A percentile compares a stretch with the other conserved stretches of the same genome.
phyloP scores from a whole-genome alignment of 1,140 invertebrate species.

The Drosophila bipectinata region DNA sequence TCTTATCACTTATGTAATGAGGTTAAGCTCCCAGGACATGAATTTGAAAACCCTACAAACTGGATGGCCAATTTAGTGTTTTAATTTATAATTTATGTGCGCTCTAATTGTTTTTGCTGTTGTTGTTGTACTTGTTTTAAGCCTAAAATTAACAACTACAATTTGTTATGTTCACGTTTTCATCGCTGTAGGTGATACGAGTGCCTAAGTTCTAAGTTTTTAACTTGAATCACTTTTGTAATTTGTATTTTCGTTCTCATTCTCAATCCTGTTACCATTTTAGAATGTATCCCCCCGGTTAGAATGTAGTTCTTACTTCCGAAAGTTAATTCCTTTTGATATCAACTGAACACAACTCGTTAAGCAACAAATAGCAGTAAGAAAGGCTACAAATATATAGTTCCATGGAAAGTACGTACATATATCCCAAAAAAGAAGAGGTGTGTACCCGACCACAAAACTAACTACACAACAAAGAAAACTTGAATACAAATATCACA shows the following conservation, averaged over 20 bases:
- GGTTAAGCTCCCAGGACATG: slow-evolving; percentile 70
- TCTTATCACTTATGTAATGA: slow-evolving; percentile 75
- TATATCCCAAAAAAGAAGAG: slow-evolving; percentile 18
- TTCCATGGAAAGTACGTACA: slow-evolving; percentile 21
- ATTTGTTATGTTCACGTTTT: slow-evolving; percentile 72
- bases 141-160: slow-evolving; percentile 69
- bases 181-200: slow-evolving; percentile 61
- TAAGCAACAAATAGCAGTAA: slow-evolving; percentile 70
- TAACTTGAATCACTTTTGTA: slow-evolving; percentile 78
- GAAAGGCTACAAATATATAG: slow-evolving; percentile 53
- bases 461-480: slow-evolving; percentile 25
- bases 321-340: slow-evolving; percentile 59
- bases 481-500: slow-evolving; percentile 78
- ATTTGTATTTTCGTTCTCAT: slow-evolving; percentile 70
- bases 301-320: slow-evolving; percentile 33
- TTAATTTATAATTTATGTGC: slow-evolving; percentile 45
- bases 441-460: slow-evolving; percentile 20
- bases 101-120: slow-evolving; percentile 14
- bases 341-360: slow-evolving; percentile 76
- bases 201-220: slow-evolving; percentile 77
- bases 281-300: slow-evolving; percentile 14
- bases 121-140: slow-evolving; percentile 27
- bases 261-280: slow-evolving; percentile 19
- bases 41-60: slow-evolving; percentile 76
- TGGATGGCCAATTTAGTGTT: slow-evolving; percentile 58